Evolutionary conservation across 1,140 invertebrate species (phyloP), one percentile per base, ranked within the genome.

Genomic region (Pemphigus obesinymphae): DNA sequence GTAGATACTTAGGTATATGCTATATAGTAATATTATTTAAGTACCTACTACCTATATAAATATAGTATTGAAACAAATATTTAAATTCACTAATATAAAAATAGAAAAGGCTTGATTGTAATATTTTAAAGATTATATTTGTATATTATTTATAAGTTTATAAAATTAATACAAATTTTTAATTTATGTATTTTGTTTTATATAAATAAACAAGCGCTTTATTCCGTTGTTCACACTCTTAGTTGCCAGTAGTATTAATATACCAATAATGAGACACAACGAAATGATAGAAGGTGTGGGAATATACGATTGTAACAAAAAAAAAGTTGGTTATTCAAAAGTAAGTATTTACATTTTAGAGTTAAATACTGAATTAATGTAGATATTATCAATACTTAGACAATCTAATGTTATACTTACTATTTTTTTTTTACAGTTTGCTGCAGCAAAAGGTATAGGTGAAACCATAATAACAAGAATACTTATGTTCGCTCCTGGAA

Each of bases 261-360:
- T 80, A 0, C 53, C 76, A 61, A 80, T 80, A 29, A 63, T 45
- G 17, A 58, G 76, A 80, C 15, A 61, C n/a, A 45, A 63, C 1
- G 76, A 80, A 80, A 29, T 63, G 1, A n/a, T 80, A 10, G 15
- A 80, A 0, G 76, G 76, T 3, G 55, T 80, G 0, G 40, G 37
- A 45, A 43, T 80, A 61, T 80, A 80, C 13, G 55, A 63, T 40
- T 61, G 76, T 17, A 63, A 45, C 0, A 80, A 80, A 45, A 17
- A 80, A 20, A 63, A 43, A 31, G n/a, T 80, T 61, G 76, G 55
- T 20, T 80, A 40, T 45, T 80, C 76, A 29, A 80, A 45, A 43
- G 76, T 80, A 37, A 80, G 34, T 80, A 15, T 20, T 80, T 29
- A n/a, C 0, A 5, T 2, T 29, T 80, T 26, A 45, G 7, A 26